phyloP scores from a whole-genome alignment of 92 coral and sea anemone species.

The Micromussa lordhowensis region DNA sequence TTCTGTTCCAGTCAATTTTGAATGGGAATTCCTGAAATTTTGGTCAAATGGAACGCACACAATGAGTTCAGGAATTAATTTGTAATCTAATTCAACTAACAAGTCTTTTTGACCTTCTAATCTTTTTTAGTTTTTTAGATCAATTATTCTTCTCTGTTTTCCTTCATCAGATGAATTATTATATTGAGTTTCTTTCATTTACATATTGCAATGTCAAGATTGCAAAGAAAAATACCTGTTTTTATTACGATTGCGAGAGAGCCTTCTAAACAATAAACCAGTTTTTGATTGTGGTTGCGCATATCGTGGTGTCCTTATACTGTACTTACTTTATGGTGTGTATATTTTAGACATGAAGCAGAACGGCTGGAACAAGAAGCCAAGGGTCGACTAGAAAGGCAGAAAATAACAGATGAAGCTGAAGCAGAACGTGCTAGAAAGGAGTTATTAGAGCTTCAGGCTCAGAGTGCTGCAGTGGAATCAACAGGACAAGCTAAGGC shows the following conservation, averaged over 20 bases:
- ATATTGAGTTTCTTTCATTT: neutral
- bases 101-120: neutral
- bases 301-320: neutral
- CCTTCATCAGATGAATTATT: neutral
- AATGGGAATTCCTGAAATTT: too few relatives aligned
- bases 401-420: constrained; percentile 96
- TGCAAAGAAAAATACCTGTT: neutral
- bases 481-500: constrained; percentile 99
- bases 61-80: too few relatives aligned
- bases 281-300: neutral
- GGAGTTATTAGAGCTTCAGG: constrained; percentile 94
- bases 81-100: neutral
- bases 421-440: constrained; percentile 94
- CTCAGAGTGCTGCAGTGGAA: constrained; percentile 99
- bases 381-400: constrained; percentile 95
- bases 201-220: neutral
- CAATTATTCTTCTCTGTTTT: neutral
- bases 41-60: too few relatives aligned
- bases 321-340: neutral
- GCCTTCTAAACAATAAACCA: neutral
- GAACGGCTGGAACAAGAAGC: constrained; percentile 99
- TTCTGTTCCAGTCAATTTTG: too few relatives aligned
- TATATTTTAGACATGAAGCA: constrained; percentile 88
- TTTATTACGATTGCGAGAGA: neutral
- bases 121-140: neutral